Evolutionary conservation across 2,888 invertebrate species (phyloP).

Genomic region (Hirtodrosophila cameraria): DNA sequence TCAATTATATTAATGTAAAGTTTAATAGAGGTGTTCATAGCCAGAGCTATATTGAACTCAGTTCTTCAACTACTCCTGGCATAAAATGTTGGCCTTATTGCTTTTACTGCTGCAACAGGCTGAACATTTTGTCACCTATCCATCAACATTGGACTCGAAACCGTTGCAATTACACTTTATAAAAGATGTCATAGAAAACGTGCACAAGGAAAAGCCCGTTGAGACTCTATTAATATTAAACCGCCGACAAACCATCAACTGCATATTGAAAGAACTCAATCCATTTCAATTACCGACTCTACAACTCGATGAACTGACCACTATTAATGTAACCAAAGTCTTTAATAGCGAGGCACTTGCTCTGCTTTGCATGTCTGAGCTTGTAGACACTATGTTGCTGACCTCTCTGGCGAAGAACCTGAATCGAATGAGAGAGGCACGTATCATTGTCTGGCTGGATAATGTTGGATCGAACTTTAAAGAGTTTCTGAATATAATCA

Average conservation of each 20-base stretch:
- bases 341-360: conserved; percentile 11
- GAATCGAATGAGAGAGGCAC: conserved; percentile 17
- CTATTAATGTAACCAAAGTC: not conserved
- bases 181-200: conserved; percentile 4
- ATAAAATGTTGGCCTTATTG: conserved; percentile 8
- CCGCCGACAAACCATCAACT: not conserved
- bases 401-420: conserved; percentile 6
- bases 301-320: not conserved
- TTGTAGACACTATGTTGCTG: conserved; percentile 7
- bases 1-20: not conserved
- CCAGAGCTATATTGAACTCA: not conserved
- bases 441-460: conserved; percentile 27
- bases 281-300: not conserved
- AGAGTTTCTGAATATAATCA: not conserved
- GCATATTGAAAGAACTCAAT: not conserved
- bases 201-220: not conserved
- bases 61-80: not conserved
- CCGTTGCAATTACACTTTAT: not conserved
- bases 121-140: not conserved
- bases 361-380: conserved; percentile 26
- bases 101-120: not conserved
- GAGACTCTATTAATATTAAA: conserved; percentile 23
- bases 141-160: not conserved
- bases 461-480: rapidly evolving
- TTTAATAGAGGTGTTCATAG: not conserved